Evolutionary conservation across 2,888 invertebrate species (phyloP), one percentile per base, ranked within the genome.

Genomic region (Blastobasis adustella): DNA sequence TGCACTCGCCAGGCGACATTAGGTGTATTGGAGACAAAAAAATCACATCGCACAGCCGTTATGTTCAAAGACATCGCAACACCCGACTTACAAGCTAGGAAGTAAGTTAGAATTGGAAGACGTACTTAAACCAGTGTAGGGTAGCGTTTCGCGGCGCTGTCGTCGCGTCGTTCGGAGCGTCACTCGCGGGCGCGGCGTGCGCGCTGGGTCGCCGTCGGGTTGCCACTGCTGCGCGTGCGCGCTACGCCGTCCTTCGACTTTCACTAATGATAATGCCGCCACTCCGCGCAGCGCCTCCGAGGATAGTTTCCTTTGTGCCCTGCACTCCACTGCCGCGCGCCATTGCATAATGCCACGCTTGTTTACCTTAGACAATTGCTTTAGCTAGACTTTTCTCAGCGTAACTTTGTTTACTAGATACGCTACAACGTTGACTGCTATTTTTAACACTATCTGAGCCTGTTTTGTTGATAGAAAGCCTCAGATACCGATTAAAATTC

Each of bases 191-290:
- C 55, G 55, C 54, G 49, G 53, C 73, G 65, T 67, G 61, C 63
- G 57, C 58, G 50, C 63, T n/a, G 43, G 38, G 45, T 55, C 58
- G 56, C 56, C 56, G 60, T 73, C 70, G 68, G 63, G 61, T 67
- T 65, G 71, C 68, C 69, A 82, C 83, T 82, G 76, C 63, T 51
- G 46, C 10, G 49, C 23, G 23, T 23, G 23, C 23, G 42, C 45
- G 44, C 7, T 47, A 52, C 55, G 52, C 65, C 73, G 84, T 82
- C 84, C 84, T 83, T 82, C 83, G 75, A 82, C 83, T 84, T 84
- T 84, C 83, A 84, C 83, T 83, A 62, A 60, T 66, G 69, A 69
- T 71, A 71, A 78, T 77, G 73, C 74, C 75, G 23, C 23, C 23
- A 23, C 23, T 23, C 23, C 23, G 23, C 23, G 23, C 23, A 23